Evolutionary conservation across 2,888 invertebrate genomes (phyloP).

Genomic region (Adineta ricciae): DNA sequence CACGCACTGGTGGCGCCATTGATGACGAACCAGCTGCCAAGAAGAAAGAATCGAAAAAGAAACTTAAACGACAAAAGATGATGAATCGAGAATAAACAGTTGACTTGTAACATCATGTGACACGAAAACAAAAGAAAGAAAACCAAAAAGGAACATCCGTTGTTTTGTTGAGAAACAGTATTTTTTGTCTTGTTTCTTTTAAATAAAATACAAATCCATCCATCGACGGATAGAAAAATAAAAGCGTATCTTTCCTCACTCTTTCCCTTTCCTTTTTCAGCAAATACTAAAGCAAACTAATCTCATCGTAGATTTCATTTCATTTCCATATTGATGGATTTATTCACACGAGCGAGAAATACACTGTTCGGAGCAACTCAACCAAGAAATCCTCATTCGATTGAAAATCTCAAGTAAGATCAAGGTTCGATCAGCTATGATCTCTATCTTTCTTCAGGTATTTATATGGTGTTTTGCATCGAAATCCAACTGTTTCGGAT

Average conservation of each 20-base stretch:
- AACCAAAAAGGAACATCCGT: neutral
- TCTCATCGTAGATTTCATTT: neutral
- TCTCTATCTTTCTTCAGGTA: neutral
- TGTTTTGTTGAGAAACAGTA: neutral
- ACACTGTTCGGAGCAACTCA: neutral
- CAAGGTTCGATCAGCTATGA: neutral
- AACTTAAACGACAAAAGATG: constrained; percentile 82
- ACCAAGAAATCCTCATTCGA: constrained; percentile 29
- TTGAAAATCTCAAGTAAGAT: constrained; percentile 32
- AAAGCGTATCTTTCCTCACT: neutral
- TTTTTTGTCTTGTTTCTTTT: neutral
- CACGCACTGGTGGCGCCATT: constrained; percentile 49
- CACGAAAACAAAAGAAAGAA: neutral
- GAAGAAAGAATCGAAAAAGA: constrained; percentile 94
- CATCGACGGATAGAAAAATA: neutral
- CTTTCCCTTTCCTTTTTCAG: neutral
- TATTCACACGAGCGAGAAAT: neutral
- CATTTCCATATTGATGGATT: neutral
- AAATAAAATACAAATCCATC: neutral
- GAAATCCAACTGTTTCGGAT: constrained; percentile 62
- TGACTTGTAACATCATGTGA: neutral
- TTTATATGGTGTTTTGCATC: constrained; percentile 26
- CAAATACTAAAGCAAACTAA: neutral
- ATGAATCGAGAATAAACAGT: constrained; percentile 52
- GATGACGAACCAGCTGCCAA: constrained; percentile 75